Base-by-base conservation (phyloP, 2,888 invertebrate genomes). In the Tenodera sinensis region DNA sequence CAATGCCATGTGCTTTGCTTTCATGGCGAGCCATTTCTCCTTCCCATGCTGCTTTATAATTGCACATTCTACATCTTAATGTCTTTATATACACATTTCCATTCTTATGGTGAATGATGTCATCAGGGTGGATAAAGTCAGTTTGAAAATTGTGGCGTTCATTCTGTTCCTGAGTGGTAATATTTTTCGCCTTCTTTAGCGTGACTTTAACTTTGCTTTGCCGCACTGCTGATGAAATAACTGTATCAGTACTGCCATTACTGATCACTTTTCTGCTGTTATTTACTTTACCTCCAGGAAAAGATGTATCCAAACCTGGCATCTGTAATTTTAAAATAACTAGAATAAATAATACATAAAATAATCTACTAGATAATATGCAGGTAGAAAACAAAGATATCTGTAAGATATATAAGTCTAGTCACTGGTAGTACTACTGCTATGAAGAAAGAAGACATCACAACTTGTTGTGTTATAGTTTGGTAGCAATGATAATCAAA, bases 11-110 rank as follows among this genome's bases (percentile, higher is more conserved):
- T 88, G 92, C 94, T 92, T 93, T 93, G 89, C 92, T 92, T 91
- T 94, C 94, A 92, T 95, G 94, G 71, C 93, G 93, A 85, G 93
- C 94, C 94, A 96, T 94, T 91, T 95, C 95, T 12, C 91, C 92
- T 85, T 92, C 92, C 91, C 92, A 93, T 47, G 92, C 91, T 14
- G 93, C 92, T 88, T 92, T 92, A 90, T 92, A 93, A 84, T 91
- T 91, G 91, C 93, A 93, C 28, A 92, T 91, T 89, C 92, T 91
- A 90, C 93, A 93, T 88, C 92, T 92, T 82, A 91, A 90, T 28
- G 91, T 91, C 89, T 92, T 92, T n/a, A 92, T 91, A 90, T 92
- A 92, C 28, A 92, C 91, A 89, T 91, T 91, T 28, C 91, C 91
- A 85, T 91, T 90, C 87, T 89, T 89, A 82, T 89, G 91, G 71